A percentile compares a stretch with the other conserved stretches of the same genome.
Evolutionary conservation across 2,797 vertebrate species (phyloP).

Genomic region (Peromyscus eremicus): DNA sequence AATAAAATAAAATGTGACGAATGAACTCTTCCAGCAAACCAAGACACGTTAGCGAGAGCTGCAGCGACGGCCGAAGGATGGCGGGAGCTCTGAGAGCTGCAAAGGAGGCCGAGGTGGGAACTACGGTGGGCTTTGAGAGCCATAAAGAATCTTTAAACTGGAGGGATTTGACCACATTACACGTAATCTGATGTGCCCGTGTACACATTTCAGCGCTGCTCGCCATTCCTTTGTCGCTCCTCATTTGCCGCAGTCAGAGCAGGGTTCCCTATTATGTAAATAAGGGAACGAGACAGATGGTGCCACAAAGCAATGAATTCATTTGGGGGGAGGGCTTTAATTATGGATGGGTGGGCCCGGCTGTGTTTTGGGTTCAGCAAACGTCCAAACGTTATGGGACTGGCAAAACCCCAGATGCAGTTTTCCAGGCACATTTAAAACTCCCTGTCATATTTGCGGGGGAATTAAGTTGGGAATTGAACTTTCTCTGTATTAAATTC

Average conservation of each 20-base stretch:
- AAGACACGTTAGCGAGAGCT: constrained; percentile 61
- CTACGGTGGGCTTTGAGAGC: constrained; percentile 66
- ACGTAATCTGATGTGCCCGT: constrained; percentile 79
- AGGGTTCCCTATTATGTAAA: constrained; percentile 87
- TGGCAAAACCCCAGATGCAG: constrained; percentile 84
- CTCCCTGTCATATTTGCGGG: constrained; percentile 82
- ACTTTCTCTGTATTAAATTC: constrained; percentile 82
- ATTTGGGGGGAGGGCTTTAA: constrained; percentile 86
- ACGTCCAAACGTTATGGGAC: constrained; percentile 84
- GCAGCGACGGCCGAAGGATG: constrained; percentile 68
- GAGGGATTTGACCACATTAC: constrained; percentile 78
- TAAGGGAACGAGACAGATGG: constrained; percentile 86
- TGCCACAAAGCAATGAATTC: constrained; percentile 86
- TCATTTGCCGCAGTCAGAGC: constrained; percentile 82
- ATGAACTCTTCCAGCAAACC: constrained; percentile 80
- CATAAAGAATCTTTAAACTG: constrained; percentile 69
- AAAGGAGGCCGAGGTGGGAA: constrained; percentile 72
- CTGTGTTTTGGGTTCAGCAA: constrained; percentile 86
- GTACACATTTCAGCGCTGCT: constrained; percentile 80
- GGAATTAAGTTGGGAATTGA: constrained; percentile 81
- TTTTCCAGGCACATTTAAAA: constrained; percentile 84
- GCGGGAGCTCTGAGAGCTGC: constrained; percentile 67
- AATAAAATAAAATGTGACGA: constrained; percentile 85
- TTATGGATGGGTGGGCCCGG: constrained; percentile 86
- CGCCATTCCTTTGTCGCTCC: constrained; percentile 80